phyloP scores from a whole-genome alignment of 2,113 vertebrate genomes.

The Meriones unguiculatus region DNA sequence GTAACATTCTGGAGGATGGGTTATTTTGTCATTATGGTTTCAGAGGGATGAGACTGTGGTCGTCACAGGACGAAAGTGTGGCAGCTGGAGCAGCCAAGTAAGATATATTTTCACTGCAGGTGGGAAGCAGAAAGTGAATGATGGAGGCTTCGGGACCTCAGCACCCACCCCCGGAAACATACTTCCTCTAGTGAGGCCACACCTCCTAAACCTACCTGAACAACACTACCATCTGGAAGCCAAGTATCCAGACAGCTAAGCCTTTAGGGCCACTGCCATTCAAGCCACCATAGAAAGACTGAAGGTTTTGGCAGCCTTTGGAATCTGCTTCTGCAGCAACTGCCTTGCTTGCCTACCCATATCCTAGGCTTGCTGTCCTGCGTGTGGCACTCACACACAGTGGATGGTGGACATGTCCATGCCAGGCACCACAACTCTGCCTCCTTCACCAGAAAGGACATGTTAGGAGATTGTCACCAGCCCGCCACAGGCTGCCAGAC shows the following conservation, averaged over 20 bases:
- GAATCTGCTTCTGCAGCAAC: neutral
- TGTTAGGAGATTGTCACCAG: neutral
- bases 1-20: neutral
- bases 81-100: neutral
- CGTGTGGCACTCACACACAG: neutral
- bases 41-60: neutral
- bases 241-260: neutral
- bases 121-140: neutral
- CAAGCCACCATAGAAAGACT: neutral
- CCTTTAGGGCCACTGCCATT: neutral
- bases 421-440: too few species aligned
- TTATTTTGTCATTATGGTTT: neutral
- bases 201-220: neutral
- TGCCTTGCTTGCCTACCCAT: neutral
- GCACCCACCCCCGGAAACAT: rapidly evolving
- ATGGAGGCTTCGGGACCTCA: neutral
- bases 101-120: neutral
- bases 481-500: neutral
- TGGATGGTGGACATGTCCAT: neutral
- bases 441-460: neutral
- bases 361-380: neutral
- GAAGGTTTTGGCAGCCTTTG: neutral
- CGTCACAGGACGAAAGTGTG: neutral
- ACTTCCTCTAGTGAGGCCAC: neutral
- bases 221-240: neutral